Conservation (phyloP, 2,113 vertebrate genomes). For the Regulus satrapa region DNA sequence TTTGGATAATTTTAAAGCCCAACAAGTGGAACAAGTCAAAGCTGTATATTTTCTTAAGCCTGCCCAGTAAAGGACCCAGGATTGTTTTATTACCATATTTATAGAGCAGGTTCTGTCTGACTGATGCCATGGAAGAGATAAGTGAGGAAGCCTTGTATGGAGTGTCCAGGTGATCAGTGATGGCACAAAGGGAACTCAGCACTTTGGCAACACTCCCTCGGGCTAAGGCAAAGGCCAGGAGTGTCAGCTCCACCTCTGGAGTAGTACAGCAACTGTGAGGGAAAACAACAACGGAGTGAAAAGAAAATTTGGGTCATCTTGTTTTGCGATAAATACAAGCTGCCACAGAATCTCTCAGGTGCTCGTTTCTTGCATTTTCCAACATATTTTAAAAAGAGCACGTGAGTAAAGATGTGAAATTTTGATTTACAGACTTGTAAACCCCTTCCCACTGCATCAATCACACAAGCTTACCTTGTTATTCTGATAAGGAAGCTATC, state of each 20-base stretch:
- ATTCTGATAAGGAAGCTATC: constrained; percentile 96
- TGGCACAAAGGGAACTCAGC: constrained; percentile 83
- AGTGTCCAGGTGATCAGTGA: constrained; percentile 81
- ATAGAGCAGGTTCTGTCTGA: constrained; percentile 88
- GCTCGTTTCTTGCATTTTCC: background rate
- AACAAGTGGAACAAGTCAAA: background rate
- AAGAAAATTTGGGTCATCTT: background rate
- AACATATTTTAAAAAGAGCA: background rate
- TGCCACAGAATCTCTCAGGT: background rate
- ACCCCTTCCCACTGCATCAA: background rate
- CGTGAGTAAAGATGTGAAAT: background rate
- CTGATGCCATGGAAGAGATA: constrained; percentile 87
- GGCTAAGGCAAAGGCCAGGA: constrained; percentile 93
- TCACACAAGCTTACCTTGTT: constrained; percentile 74
- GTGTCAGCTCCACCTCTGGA: constrained; percentile 89
- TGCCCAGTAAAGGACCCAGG: background rate
- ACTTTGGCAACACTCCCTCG: constrained; percentile 93
- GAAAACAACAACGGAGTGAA: background rate
- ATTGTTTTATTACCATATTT: constrained; percentile 82
- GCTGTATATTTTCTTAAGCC: background rate
- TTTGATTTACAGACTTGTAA: constrained; percentile 24
- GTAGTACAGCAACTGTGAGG: constrained; percentile 82
- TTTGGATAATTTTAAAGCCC: background rate
- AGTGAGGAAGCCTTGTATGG: constrained; percentile 86
- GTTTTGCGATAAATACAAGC: background rate